Evolutionary conservation across 2,797 vertebrate genomes (phyloP), one percentile per base, ranked within the genome.

Genomic region (Melanogrammus aeglefinus): DNA sequence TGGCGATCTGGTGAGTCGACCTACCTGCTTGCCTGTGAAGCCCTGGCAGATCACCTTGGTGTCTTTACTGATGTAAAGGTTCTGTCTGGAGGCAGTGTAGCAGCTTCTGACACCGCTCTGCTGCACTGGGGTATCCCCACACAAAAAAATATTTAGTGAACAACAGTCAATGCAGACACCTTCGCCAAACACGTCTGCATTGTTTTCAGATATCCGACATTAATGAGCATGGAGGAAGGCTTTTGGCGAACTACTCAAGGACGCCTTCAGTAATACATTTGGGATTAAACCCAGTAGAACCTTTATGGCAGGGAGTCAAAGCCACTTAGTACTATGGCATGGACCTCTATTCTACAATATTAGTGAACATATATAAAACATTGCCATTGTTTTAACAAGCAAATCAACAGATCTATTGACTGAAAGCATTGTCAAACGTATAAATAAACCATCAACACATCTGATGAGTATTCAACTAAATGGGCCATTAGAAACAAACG

Each of bases 1-100:
- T 13, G 41, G 41, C 38, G 10, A 16, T 44, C 13, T 44, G 41
- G 12, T 44, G 41, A 44, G 41, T 44, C 35, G 27, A 94, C 95
- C n/a, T 88, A 99, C 98, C 98, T 99, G 98, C 88, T 98, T 99
- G 82, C 98, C 98, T 72, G 98, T 99, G 90, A 99, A 99, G 38
- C 98, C 98, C 78, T 99, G 98, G 88, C 98, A 99, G 90, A 99
- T 96, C 91, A 99, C 95, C 90, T 97, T 99, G 0, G 97, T 97
- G 88, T 92, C 92, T 92, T 96, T 97, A 90, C 89, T 90, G 81
- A 99, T 95, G 86, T 96, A 98, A 57, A 99, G 95, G 85, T 99
- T 93, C 85, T 96, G 94, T 87, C 97, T 95, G 10, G 96, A 91
- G 9, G 90, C 93, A 0, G 92, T 91, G 82, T 99, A 99, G 85